phyloP scores from a whole-genome alignment of 1,140 invertebrate genomes.

The Lanistes nyassanus region DNA sequence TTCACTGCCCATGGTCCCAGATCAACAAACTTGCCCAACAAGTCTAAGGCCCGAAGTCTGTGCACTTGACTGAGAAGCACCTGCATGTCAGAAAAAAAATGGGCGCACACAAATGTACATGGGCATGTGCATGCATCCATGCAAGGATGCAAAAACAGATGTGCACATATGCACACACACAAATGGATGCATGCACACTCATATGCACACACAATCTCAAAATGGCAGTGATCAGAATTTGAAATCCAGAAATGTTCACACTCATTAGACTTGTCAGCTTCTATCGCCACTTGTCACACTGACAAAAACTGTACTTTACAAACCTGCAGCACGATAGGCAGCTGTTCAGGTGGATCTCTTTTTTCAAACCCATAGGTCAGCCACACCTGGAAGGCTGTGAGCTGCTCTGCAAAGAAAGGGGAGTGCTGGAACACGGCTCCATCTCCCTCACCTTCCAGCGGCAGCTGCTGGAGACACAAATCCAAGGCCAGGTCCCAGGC shows the following conservation, averaged over 20 bases:
- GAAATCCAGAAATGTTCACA: background rate
- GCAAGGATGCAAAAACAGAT: background rate
- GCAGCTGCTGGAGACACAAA: slow-evolving; percentile 89
- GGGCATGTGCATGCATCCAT: background rate
- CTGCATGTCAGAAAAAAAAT: slow-evolving; percentile 63
- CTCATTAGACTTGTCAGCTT: background rate
- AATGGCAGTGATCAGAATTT: background rate
- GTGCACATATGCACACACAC: background rate
- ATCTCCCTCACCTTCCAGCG: slow-evolving; percentile 71
- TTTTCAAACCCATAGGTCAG: slow-evolving; percentile 82
- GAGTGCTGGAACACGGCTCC: slow-evolving; percentile 66
- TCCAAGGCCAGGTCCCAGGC: slow-evolving; percentile 98
- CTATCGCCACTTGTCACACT: background rate
- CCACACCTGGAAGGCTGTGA: slow-evolving; percentile 98
- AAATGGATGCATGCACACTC: background rate
- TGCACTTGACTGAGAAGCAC: slow-evolving; percentile 97
- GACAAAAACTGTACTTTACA: slow-evolving; percentile 3
- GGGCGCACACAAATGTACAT: background rate
- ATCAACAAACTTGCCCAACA: slow-evolving; percentile 95
- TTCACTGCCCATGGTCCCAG: slow-evolving; percentile 97
- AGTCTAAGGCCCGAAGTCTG: slow-evolving; percentile 90
- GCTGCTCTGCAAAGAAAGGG: slow-evolving; percentile 97
- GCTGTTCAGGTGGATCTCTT: slow-evolving; percentile 89
- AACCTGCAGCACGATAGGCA: slow-evolving; percentile 96
- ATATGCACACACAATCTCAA: background rate